Evolutionary conservation across 2,888 invertebrate genomes (phyloP), one percentile per base, ranked within the genome.

Genomic region (Lycophotia porphyrea): DNA sequence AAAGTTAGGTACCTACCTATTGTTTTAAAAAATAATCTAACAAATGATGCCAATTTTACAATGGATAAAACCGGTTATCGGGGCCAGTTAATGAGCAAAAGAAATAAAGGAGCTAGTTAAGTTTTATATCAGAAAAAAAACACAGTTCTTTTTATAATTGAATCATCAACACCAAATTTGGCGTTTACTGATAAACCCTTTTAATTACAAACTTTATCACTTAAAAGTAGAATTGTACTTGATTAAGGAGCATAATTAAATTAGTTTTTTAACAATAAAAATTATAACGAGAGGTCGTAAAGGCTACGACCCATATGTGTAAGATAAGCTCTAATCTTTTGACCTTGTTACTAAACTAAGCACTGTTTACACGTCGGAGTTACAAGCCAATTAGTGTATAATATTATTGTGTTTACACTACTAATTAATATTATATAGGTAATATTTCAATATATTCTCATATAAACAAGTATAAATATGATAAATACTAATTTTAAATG

Each of bases 321-420:
- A 73, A 84, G 90, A 90, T 90, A 89, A 89, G 84, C 71, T 71
- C 47, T 87, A 88, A 88, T 87, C 88, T 87, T 85, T 69, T 84
- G 86, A 87, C 88, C 88, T 88, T 88, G 88, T 87, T 88, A 84
- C 74, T 79, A 79, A 80, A 74, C 75, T 80, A 80, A 82, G 76
- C 76, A 42, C 68, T 88, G 79, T 88, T 88, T 86, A 86, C 76
- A 84, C 84, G 80, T 78, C 69, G 80, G 80, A 86, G 68, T 73
- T 74, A 74, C 66, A 66, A 84, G 76, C 88, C 88, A 88, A 88
- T 88, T 88, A 88, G 88, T 73, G 74, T 71, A 77, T 44, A 49
- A 61, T 86, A 81, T 79, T 87, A 88, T 84, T 87, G 74, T 84
- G 63, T 84, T 86, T 81, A 77, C 31, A 73, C 70, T 73, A 79